Base-by-base conservation (phyloP, 2,888 invertebrate species). In the Thelaira solivaga region DNA sequence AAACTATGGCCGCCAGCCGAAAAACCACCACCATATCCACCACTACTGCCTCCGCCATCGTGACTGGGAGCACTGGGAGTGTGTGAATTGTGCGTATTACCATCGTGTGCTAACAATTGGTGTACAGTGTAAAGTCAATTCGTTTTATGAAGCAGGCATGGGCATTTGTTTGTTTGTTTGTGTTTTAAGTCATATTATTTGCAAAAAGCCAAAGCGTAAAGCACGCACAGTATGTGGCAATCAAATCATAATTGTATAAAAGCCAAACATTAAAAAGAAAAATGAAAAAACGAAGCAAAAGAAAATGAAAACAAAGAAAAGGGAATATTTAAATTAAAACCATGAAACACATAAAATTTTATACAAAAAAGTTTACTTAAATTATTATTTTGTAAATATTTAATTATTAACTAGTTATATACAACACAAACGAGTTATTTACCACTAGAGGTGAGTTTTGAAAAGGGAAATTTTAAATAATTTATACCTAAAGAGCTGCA, bases 1-100 rank as follows among this genome's bases (percentile, higher is more conserved):
- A 88, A 80, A 77, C 83, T 82, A 73, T 88, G 88, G 39, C 88
- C 88, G 75, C 88, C 87, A 84, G 88, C 83, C 82, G 87, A 86
- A 82, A 82, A 87, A 82, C 87, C 88, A 82, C 83, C 84, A 86
- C 87, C 86, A 81, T 86, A 87, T 85, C 88, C 88, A 82, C 87
- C 87, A 78, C 77, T 82, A 78, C 77, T 83, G 76, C 82, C 82
- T 76, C 82, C 82, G 76, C 79, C 80, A 79, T 65, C 80, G 55
- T 51, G 51, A 76, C 80, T 80, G 62, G 83, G 82, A 47, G 86
- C 87, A 72, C 84, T 85, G n/a, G 88, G 85, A 68, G 81, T 82
- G 69, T 82, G 83, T 10, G 86, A 82, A 80, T 86, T 86, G 74
- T 87, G 85, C 39, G 83, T 84, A 34, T 81, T 82, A 80, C 83